phyloP scores from a whole-genome alignment of 1,140 invertebrate species.

The Halotydeus destructor region DNA sequence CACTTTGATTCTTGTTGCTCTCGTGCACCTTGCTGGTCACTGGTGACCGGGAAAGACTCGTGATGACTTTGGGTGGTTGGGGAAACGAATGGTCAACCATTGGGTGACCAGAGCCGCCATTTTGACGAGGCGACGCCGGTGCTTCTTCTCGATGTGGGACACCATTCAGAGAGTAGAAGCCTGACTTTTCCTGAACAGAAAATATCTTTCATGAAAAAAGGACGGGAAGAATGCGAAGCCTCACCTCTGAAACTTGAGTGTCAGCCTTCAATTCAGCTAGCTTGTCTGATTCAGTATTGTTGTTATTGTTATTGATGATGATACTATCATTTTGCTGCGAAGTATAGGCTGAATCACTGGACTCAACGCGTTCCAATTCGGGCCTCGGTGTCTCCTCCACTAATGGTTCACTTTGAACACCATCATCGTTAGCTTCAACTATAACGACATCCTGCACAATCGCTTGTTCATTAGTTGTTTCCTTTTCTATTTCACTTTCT shows the following conservation, averaged over 20 bases:
- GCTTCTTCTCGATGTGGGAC: too few species aligned
- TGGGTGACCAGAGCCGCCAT: too few species aligned
- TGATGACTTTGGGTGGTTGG: neutral
- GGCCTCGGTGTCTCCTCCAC: neutral
- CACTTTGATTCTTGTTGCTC: slow-evolving; percentile 7
- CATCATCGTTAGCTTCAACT: neutral
- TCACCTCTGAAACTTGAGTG: too few species aligned
- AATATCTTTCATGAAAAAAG: too few species aligned
- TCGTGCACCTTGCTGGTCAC: neutral
- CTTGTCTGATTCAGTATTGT: too few species aligned
- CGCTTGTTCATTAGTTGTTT: neutral
- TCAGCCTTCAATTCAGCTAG: too few species aligned
- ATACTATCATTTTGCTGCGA: neutral
- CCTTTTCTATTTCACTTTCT: too few species aligned
- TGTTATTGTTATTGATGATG: neutral
- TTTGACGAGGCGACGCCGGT: too few species aligned
- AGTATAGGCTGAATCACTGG: neutral
- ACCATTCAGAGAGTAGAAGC: too few species aligned
- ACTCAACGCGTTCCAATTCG: neutral
- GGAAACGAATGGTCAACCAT: too few species aligned
- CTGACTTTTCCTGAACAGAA: too few species aligned
- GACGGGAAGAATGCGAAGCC: too few species aligned
- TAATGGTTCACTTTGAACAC: neutral
- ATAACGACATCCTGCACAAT: neutral
- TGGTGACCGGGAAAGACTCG: neutral